Evolutionary conservation across 2,113 vertebrate species (phyloP), one percentile per base, ranked within the genome.

Genomic region (Myotis lucifugus): DNA sequence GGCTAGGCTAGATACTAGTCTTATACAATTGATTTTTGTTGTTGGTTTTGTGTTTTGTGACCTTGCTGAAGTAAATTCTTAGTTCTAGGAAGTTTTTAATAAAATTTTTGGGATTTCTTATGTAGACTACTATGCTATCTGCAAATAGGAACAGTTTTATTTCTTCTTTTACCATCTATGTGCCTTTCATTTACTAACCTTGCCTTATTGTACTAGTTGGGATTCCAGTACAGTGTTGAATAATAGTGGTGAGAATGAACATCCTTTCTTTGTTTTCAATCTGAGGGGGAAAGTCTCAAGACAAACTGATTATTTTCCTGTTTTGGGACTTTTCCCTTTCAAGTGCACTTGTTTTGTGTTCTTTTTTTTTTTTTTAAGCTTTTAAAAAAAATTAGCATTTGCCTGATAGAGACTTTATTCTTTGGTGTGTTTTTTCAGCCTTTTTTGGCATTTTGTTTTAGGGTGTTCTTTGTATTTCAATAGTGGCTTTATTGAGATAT

Each of bases 391-490:
- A 34, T 70, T 85, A 61, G 27, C 64, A n/a, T 85, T 40, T 90
- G 40, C 40, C 18, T 70, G 34, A 34, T 78, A 78, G 54, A 90
- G 61, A 84, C 37, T 50, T 42, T 94, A 29, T 42, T 52, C 15
- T 73, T 83, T 83, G 46, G 32, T 32, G 66, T 54, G 29, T 81
- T 89, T 54, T 69, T 76, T 64, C 64, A 64, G 76, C 1, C 32
- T 15, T 89, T 67, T 83, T 34, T 88, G 56, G 34, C 32, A 48
- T 92, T 77, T 93, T 88, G 34, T 72, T 94, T 59, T 84, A 54
- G 37, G 37, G 8, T 12, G 32, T 27, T 74, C 32, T 69, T 19
- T 72, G 50, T 70, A 13, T 78, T 90, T 89, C 34, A 83, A 37
- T 56, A 67, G 76, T 11, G 21, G 34, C 48, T 84, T 89, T 59